Percentiles rank a stretch among this genome's conserved stretches.
Evolutionary conservation across 2,797 vertebrate genomes (phyloP).

Genomic region (Sebastes dallii): DNA sequence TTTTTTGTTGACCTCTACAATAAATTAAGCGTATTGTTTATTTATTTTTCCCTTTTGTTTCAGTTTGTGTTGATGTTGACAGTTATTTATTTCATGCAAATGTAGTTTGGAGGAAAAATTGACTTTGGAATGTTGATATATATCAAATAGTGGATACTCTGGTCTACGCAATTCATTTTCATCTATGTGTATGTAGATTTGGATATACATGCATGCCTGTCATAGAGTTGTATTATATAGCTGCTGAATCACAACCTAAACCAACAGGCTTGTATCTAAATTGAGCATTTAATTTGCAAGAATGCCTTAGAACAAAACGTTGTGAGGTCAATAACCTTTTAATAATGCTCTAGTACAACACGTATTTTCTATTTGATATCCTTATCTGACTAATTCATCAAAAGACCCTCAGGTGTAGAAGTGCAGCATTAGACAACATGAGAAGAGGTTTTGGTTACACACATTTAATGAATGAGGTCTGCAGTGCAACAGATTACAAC

Average conservation of each 20-base stretch:
- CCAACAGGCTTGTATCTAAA: background rate
- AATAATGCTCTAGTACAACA: background rate
- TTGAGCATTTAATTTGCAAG: background rate
- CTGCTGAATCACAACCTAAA: background rate
- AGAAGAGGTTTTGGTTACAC: background rate
- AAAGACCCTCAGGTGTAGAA: background rate
- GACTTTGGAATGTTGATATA: background rate
- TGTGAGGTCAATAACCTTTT: background rate
- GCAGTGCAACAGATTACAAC: background rate
- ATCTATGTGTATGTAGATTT: background rate
- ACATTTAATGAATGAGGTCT: background rate
- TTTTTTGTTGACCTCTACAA: background rate
- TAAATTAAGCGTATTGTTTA: conserved; percentile 3
- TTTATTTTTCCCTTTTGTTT: background rate
- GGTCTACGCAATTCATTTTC: background rate
- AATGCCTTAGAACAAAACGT: background rate
- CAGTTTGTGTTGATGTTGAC: background rate
- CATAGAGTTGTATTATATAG: background rate
- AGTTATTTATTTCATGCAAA: conserved; percentile 12
- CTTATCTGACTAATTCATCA: background rate
- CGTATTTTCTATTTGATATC: background rate
- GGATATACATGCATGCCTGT: background rate
- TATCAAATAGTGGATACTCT: background rate
- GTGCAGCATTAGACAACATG: background rate
- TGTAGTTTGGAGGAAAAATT: conserved; percentile 1